phyloP scores from a whole-genome alignment of 2,113 vertebrate species.

The Gallinago paraguaiae region DNA sequence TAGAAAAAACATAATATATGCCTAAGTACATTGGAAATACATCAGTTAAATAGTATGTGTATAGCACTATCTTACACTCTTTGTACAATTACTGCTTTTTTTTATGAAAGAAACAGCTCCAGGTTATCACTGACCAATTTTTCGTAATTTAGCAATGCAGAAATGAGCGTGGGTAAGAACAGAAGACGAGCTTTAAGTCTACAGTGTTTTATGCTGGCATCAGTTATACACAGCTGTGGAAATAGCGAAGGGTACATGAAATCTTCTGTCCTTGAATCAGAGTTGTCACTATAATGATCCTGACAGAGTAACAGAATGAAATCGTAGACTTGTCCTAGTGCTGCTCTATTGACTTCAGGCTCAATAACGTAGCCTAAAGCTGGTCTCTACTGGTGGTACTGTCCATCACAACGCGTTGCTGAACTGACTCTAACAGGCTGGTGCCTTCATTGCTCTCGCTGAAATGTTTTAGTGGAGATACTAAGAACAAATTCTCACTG shows the following conservation, averaged over 20 bases:
- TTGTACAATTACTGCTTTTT: neutral
- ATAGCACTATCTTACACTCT: neutral
- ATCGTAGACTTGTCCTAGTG: neutral
- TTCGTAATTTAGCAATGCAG: neutral
- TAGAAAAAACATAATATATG: neutral
- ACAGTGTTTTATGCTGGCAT: neutral
- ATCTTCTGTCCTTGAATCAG: neutral
- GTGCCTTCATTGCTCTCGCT: neutral
- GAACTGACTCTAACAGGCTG: neutral
- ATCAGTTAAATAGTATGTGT: neutral
- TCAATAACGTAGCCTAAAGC: neutral
- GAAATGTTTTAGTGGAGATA: neutral
- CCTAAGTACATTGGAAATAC: neutral
- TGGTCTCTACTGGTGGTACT: neutral
- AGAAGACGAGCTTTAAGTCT: neutral
- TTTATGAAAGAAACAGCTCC: neutral
- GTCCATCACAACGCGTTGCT: neutral
- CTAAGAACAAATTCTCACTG: neutral
- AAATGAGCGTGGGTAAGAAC: neutral
- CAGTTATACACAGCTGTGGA: neutral
- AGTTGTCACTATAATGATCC: neutral
- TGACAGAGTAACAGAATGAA: neutral
- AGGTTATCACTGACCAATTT: neutral
- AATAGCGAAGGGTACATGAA: neutral
- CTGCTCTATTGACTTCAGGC: neutral